Evolutionary conservation across 2,888 invertebrate species (phyloP), one percentile per base, ranked within the genome.

Genomic region (Macrosoma leucophasiata): DNA sequence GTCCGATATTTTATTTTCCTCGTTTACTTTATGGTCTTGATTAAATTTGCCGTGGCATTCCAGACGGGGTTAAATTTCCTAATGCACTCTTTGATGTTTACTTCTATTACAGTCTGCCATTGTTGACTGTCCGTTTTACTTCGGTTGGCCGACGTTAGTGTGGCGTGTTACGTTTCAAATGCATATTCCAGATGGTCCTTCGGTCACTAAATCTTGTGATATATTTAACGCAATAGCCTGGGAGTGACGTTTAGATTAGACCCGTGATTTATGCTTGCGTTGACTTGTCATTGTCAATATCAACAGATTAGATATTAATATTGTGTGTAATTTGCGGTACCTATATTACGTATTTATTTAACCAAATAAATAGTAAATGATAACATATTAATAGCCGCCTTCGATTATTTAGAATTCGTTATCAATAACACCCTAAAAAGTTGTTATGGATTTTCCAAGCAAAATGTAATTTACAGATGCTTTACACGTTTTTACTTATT

Each of bases 251-350:
- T 55, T 56, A 52, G 56, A 55, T 55, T 62, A 66, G 64, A 75
- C 55, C 51, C 46, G 58, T 64, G 67, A 77, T 76, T 77, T 75
- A 78, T 75, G 49, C 69, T 59, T 49, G 56, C 58, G 65, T 74
- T 70, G 67, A 75, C 71, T 75, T 59, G 68, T 64, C 71, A 62
- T 29, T 26, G n/a, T n/a, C n/a, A n/a, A n/a, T n/a, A n/a, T n/a
- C n/a, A n/a, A n/a, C n/a, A n/a, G n/a, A n/a, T n/a, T n/a, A n/a
- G n/a, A n/a, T n/a, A n/a, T n/a, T n/a, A n/a, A n/a, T n/a, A n/a
- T n/a, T n/a, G n/a, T n/a, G n/a, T n/a, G n/a, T n/a, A n/a, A n/a
- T n/a, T n/a, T n/a, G n/a, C n/a, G n/a, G n/a, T n/a, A n/a, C n/a
- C n/a, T n/a, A n/a, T n/a, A n/a, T n/a, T n/a, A n/a, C n/a, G n/a